Evolutionary conservation across 2,113 vertebrate species (phyloP).

Genomic region (Nerophis ophidion): DNA sequence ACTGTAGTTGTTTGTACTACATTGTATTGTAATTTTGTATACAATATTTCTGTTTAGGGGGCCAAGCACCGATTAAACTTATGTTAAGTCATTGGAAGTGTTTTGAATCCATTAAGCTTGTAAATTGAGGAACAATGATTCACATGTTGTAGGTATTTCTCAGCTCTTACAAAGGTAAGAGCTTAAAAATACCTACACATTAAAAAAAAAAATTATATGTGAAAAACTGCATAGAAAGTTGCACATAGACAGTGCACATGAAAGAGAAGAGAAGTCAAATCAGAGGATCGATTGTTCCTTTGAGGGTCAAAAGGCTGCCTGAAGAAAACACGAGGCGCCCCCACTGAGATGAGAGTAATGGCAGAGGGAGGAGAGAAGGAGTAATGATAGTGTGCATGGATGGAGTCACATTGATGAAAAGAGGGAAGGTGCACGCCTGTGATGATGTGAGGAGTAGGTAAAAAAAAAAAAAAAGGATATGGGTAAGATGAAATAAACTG

Average conservation of each 20-base stretch:
- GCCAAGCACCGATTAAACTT: no score
- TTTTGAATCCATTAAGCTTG: no score
- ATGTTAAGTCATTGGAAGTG: no score
- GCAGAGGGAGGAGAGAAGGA: conserved; percentile 12
- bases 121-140: no score
- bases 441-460: conserved; percentile 21
- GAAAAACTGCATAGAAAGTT: conserved; percentile 1
- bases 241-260: neutral
- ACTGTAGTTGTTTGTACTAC: no score
- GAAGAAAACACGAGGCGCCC: conserved; percentile 6
- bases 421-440: conserved; percentile 13
- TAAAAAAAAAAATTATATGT: no score
- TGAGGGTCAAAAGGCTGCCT: conserved; percentile 13
- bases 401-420: conserved; percentile 10
- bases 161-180: no score
- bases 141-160: no score
- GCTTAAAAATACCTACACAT: no score
- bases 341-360: conserved; percentile 11
- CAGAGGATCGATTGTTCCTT: conserved; percentile 27
- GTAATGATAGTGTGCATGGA: conserved; percentile 20
- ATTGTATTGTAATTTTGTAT: no score
- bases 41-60: no score
- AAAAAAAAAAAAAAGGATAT: conserved; percentile 2
- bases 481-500: conserved; percentile 27
- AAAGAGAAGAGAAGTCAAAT: conserved; percentile 22